Percentiles rank a stretch among this genome's conserved stretches.
Conservation (phyloP, 2,888 invertebrate genomes). For the Phaonia tiefii region DNA sequence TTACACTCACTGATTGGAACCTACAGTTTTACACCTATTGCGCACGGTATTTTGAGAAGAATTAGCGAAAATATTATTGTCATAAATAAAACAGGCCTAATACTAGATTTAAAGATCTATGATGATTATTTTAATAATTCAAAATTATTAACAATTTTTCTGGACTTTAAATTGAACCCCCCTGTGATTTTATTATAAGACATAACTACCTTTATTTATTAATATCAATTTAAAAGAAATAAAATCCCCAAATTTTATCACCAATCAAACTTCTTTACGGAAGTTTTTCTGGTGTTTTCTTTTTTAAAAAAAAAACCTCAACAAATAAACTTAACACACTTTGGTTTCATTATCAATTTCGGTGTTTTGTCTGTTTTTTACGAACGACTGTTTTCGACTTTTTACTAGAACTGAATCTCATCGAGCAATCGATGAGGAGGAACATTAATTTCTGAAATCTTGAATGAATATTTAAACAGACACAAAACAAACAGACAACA, state of each 20-base stretch:
- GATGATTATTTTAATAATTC: constrained; percentile 8
- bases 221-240: background rate
- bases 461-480: constrained; percentile 28
- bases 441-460: background rate
- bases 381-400: constrained; percentile 11
- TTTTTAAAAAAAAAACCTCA: background rate
- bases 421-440: too few species aligned
- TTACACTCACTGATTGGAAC: too few species aligned
- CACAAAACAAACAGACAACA: constrained; percentile 4
- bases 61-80: too few species aligned
- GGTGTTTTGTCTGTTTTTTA: background rate
- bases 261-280: background rate
- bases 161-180: background rate
- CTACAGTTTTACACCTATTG: too few species aligned
- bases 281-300: constrained; percentile 30
- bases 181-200: too few species aligned
- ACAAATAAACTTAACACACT: background rate
- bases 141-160: constrained; percentile 7
- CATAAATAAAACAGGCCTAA: too few species aligned
- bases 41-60: too few species aligned
- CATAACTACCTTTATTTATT: background rate
- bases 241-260: constrained; percentile 1
- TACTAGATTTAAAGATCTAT: too few species aligned
- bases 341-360: constrained; percentile 25
- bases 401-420: too few species aligned